phyloP scores from a whole-genome alignment of 37 sponge, comb jelly and placozoan genomes.

The Theonella swinhoei region DNA sequence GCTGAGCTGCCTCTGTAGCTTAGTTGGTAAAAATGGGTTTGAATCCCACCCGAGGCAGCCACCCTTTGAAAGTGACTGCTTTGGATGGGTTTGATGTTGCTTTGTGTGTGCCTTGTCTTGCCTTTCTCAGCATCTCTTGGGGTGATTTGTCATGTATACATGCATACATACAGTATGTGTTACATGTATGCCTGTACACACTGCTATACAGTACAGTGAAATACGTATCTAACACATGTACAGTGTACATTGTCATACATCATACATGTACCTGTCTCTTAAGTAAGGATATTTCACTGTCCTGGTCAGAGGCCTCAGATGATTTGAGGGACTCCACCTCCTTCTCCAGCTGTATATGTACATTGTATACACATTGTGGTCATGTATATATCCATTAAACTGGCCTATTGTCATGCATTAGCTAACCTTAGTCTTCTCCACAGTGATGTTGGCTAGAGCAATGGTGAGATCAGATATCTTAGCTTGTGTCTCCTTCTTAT shows the following conservation, averaged over 20 bases:
- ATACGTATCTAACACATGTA: background rate
- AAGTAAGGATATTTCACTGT: no score
- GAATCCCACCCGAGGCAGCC: no score
- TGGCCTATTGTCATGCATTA: background rate
- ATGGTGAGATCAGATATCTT: conserved; percentile 35
- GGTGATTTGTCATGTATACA: background rate
- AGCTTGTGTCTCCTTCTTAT: background rate
- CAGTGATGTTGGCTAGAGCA: conserved; percentile 47
- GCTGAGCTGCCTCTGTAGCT: no score
- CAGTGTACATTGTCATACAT: background rate
- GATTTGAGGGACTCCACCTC: background rate
- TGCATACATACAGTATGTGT: background rate
- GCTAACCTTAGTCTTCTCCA: conserved; percentile 46
- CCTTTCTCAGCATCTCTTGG: no score
- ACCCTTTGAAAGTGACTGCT: no score
- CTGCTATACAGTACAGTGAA: background rate
- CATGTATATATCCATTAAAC: background rate
- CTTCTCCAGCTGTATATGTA: background rate
- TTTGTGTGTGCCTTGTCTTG: no score
- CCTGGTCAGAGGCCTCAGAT: background rate
- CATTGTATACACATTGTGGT: background rate
- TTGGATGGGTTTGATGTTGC: no score
- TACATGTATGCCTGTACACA: background rate
- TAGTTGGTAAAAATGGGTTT: no score
- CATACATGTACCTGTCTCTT: background rate